Base-by-base conservation (phyloP, 2,113 vertebrate species). In the Apodemus speciosus region DNA sequence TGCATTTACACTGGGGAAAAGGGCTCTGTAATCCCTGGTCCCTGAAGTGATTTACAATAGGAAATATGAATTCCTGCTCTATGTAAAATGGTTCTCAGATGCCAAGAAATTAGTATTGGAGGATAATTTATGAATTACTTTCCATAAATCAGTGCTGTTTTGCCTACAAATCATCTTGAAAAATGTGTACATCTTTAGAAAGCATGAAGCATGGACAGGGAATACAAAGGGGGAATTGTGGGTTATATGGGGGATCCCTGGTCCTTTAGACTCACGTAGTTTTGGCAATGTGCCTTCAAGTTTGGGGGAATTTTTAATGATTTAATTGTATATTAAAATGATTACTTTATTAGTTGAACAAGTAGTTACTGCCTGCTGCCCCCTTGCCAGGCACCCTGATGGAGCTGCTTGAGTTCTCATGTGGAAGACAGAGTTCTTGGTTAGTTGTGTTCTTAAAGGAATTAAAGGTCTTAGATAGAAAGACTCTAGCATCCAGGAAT, bases 21-120 rank as follows among this genome's bases (percentile, higher is more conserved):
- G 68, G 85, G 76, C 56, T 96, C 71, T 77, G 43, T 92, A 95
- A 91, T 93, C 86, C 89, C 80, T 69, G 46, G 79, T 93, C 95
- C 96, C 96, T 64, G 62, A 88, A 94, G 93, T 94, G 80, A 93
- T 94, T 97, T 95, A 92, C 92, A 94, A 95, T 96, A 96, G 94
- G 95, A 95, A 95, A 95, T 94, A 80, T 83, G 86, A 96, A 97
- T 97, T 96, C 84, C 76, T 96, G 51, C 56, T 95, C 43, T 64
- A 96, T 95, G 94, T 90, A 95, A 97, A 96, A 93, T 85, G 93
- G 91, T 51, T 85, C 93, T 96, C 93, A 94, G 85, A 95, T 95
- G 94, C 95, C 35, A 72, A 96, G 89, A 96, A 96, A 95, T 96
- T 85, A 96, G 77, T 87, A 92, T 89, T 95, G 84, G 86, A 94